These are phyloP conservation scores for Lineus longissimus DNA, from an alignment of 1,140 invertebrate genomes.

Conservation along the genomic window DNA sequence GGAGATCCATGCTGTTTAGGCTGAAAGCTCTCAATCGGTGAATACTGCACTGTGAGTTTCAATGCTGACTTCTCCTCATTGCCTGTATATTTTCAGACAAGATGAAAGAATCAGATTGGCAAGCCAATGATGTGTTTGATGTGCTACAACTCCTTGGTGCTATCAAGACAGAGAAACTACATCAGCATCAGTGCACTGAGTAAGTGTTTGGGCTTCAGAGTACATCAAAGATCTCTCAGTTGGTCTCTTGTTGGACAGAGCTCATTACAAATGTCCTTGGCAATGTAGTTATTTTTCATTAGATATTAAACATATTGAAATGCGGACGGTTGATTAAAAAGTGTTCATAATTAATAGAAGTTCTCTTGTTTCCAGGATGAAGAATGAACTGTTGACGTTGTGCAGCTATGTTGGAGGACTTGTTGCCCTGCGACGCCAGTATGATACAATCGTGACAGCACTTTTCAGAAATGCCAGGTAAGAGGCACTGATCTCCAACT, in stretches of 20 bases:
- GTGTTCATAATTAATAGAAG: no score
- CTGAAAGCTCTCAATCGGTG: no score
- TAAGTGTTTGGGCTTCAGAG: no score
- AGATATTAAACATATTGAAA: no score
- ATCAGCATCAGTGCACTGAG: constrained; percentile 31
- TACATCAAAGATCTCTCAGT: no score
- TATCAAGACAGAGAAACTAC: constrained; percentile 43
- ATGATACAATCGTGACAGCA: constrained; percentile 44
- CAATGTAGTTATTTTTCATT: no score
- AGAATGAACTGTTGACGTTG: constrained; percentile 40
- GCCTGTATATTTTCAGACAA: constrained; percentile 24
- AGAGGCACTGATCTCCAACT: constrained; percentile 9
- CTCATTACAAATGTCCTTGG: no score
- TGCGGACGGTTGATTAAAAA: no score
- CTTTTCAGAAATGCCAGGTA: constrained; percentile 50
- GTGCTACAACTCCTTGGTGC: constrained; percentile 42
- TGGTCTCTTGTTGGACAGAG: no score
- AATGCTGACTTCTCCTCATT: no score
- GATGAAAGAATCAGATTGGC: constrained; percentile 32
- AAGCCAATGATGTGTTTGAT: constrained; percentile 38
- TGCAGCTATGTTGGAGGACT: constrained; percentile 54
- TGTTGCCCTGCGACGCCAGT: constrained; percentile 48
- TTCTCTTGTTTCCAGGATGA: constrained; percentile 32
- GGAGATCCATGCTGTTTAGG: no score
- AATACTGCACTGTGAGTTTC: no score